Evolutionary conservation across 1,140 invertebrate genomes (phyloP), one percentile per base, ranked within the genome.

Genomic region (Rhagoletis pomonella): DNA sequence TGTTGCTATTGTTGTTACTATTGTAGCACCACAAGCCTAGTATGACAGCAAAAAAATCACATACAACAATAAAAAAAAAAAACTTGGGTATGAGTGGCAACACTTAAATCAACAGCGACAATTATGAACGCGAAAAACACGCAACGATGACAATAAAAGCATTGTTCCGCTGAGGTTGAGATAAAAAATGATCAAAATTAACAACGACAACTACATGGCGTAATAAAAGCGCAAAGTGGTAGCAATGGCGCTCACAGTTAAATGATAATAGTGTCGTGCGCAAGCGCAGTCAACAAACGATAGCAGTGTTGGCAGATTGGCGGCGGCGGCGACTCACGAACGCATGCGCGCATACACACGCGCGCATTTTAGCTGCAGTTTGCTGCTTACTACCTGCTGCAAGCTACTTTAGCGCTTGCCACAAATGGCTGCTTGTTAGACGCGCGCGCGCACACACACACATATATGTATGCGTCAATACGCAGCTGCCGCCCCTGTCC

Each of bases 301-400:
- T 62, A 62, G n/a, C 60, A 62, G 17, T 62, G 60, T 12, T 62
- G 60, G 60, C n/a, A 62, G 60, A 62, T 62, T 62, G 60, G 60
- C 60, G 60, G 2, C 60, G 17, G 6, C 0, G 6, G 1, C 60
- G 60, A 14, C 4, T 62, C 60, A 47, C 9, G 17, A 6, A 7
- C 2, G n/a, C 73, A 10, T 55, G 4, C 42, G 4, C 12, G 1
- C 14, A 50, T 9, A 3, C 7, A 19, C 55, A 55, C 7, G 9
- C 17, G 50, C 50, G 39, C 7, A n/a, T 55, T 81, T 81, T 50
- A 3, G 2, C 73, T 55, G 73, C 73, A n/a, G 50, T 81, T 50
- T 12, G 2, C 73, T 55, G 73, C 73, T 6, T n/a, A 81, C 3
- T 29, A 81, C 47, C 47, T 81, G 44, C 50, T 9, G 47, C 12